phyloP scores from a whole-genome alignment of 2,113 vertebrate species.

The Anarhynchus alexandrinus region DNA sequence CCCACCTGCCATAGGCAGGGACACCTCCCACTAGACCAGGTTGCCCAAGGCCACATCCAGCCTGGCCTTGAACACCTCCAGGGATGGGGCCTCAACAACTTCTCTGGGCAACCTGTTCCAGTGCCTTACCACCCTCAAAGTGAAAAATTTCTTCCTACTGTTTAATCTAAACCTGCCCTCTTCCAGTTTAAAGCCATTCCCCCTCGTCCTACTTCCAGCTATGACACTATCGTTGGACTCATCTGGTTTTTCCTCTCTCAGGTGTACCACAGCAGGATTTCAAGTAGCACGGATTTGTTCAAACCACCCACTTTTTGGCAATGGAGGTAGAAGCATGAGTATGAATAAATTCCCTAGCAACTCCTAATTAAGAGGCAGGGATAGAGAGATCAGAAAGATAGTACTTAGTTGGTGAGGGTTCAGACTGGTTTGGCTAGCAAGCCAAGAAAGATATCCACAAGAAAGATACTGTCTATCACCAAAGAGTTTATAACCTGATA shows the following conservation, averaged over 20 bases:
- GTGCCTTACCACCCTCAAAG: no score
- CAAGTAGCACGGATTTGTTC: not conserved
- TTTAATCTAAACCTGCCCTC: no score
- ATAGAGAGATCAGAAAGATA: not conserved
- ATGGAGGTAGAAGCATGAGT: not conserved
- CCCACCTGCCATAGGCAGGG: no score
- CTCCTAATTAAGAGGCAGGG: not conserved
- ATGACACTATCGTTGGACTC: not conserved
- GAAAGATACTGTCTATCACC: not conserved
- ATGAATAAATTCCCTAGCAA: not conserved
- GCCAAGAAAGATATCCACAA: not conserved
- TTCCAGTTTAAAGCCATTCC: no score
- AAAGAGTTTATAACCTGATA: not conserved
- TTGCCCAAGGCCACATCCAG: no score
- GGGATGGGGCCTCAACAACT: no score
- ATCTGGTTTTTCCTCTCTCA: not conserved
- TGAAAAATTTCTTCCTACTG: no score
- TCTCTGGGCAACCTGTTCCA: no score
- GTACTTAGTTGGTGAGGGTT: not conserved
- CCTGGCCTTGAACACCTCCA: no score
- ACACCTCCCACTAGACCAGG: no score
- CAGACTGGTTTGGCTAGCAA: not conserved
- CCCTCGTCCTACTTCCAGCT: not conserved
- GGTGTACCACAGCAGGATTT: not conserved
- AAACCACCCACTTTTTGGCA: not conserved